A percentile compares a stretch with the other conserved stretches of the same genome.
phyloP scores from a whole-genome alignment of 2,888 invertebrate genomes.

The Malachius bipustulatus region DNA sequence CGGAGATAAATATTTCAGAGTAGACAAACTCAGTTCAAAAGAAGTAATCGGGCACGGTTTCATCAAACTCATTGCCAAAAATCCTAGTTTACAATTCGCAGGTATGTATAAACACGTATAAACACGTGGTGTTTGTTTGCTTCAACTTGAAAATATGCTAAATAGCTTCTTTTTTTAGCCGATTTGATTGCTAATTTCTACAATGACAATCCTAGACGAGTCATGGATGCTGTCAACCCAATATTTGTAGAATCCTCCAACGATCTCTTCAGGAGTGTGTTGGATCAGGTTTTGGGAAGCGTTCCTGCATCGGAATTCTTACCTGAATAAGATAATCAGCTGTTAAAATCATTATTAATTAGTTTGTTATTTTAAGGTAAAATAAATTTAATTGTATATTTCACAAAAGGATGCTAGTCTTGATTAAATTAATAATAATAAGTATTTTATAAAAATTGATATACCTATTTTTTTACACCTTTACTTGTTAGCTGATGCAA shows the following conservation, averaged over 20 bases:
- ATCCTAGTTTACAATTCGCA: constrained; percentile 44
- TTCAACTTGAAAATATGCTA: no score
- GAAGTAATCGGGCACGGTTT: constrained; percentile 50
- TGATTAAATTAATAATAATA: no score
- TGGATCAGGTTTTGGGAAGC: constrained; percentile 46
- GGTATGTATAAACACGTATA: constrained; percentile 38
- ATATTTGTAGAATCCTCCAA: constrained; percentile 55
- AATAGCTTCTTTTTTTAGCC: constrained; percentile 38
- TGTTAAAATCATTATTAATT: no score
- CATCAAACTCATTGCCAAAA: constrained; percentile 43
- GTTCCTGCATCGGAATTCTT: constrained; percentile 49
- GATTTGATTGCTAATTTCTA: constrained; percentile 57
- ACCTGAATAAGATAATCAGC: constrained; percentile 32
- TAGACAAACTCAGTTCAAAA: constrained; percentile 48
- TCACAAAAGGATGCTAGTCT: no score
- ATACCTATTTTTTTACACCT: no score
- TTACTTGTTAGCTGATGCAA: no score
- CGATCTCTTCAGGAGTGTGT: constrained; percentile 46
- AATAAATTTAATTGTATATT: no score
- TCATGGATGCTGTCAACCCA: constrained; percentile 56
- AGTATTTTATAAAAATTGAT: no score
- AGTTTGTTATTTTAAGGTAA: no score
- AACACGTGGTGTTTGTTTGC: constrained; percentile 25
- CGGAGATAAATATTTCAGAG: constrained; percentile 48
- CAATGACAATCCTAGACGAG: constrained; percentile 53